phyloP scores from a whole-genome alignment of 2,888 invertebrate genomes.

The Flexamia atlantica region DNA sequence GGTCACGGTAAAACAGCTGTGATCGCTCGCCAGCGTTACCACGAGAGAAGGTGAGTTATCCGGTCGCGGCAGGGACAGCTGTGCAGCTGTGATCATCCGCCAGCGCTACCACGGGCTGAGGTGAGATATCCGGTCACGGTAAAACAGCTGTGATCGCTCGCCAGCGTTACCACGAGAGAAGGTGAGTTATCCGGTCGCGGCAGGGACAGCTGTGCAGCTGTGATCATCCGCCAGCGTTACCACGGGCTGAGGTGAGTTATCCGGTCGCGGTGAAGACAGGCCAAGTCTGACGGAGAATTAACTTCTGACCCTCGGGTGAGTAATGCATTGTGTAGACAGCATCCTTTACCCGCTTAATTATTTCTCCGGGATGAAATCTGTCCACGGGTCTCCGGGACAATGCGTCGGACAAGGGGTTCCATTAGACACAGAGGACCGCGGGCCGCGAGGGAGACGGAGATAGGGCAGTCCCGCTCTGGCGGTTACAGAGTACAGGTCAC shows the following conservation, averaged over 20 bases:
- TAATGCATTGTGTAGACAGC: conserved; percentile 59
- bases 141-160: too few species aligned
- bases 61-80: too few species aligned
- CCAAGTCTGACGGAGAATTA: conserved; percentile 54
- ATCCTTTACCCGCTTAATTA: conserved; percentile 46
- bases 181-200: too few species aligned
- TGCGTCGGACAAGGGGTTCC: background rate
- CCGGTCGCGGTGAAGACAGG: conserved; percentile 10
- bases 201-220: background rate
- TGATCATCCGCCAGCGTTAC: background rate
- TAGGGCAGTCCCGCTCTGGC: too few species aligned
- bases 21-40: too few species aligned
- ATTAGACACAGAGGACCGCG: conserved; percentile 6
- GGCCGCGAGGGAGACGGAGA: background rate
- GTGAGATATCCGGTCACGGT: too few species aligned
- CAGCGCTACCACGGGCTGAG: too few species aligned
- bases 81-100: too few species aligned
- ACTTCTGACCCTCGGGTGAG: conserved; percentile 59
- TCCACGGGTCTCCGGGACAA: conserved; percentile 15
- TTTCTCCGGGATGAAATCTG: conserved; percentile 47
- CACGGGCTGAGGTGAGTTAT: background rate
- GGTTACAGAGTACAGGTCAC: too few species aligned
- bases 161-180: too few species aligned
- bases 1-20: too few species aligned
- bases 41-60: too few species aligned